A percentile compares a stretch with the other conserved stretches of the same genome.
Conservation (phyloP, 2,888 invertebrate species). For the Beris chalybata region DNA sequence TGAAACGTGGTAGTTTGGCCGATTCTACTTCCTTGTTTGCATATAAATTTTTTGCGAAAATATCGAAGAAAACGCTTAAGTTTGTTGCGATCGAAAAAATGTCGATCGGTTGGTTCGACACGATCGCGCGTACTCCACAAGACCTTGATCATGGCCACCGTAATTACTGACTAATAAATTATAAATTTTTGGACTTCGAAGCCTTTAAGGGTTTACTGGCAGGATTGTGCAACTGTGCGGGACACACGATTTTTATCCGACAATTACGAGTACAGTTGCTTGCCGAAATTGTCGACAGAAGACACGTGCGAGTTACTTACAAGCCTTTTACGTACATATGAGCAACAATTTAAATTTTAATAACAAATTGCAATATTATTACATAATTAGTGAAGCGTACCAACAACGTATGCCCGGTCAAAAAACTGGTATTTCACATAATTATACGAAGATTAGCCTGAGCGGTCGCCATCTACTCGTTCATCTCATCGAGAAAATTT, state of each 20-base stretch:
- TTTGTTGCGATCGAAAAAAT: not conserved
- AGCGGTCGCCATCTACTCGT: no score
- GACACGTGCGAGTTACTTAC: constrained; percentile 22
- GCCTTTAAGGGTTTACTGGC: constrained; percentile 6
- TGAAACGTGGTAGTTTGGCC: constrained; percentile 25
- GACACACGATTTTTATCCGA: constrained; percentile 28
- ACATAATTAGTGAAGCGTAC: constrained; percentile 36
- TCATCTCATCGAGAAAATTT: no score
- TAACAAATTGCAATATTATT: constrained; percentile 38
- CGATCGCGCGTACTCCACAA: constrained; percentile 10
- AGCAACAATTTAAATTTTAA: constrained; percentile 29
- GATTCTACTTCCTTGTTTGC: constrained; percentile 38
- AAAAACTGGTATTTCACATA: no score
- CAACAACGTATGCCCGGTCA: not conserved
- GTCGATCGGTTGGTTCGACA: not conserved
- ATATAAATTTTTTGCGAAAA: constrained; percentile 36
- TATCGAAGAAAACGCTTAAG: constrained; percentile 28
- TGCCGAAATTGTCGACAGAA: constrained; percentile 21
- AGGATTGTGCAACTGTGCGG: constrained; percentile 25
- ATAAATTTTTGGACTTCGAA: constrained; percentile 36
- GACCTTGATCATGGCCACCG: constrained; percentile 35
- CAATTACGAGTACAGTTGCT: constrained; percentile 28
- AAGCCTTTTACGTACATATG: constrained; percentile 5
- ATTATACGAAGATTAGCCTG: no score
- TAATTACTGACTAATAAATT: constrained; percentile 39